Base-by-base conservation (phyloP, 2,888 invertebrate genomes). In the Rhimphoctona megacephalus region DNA sequence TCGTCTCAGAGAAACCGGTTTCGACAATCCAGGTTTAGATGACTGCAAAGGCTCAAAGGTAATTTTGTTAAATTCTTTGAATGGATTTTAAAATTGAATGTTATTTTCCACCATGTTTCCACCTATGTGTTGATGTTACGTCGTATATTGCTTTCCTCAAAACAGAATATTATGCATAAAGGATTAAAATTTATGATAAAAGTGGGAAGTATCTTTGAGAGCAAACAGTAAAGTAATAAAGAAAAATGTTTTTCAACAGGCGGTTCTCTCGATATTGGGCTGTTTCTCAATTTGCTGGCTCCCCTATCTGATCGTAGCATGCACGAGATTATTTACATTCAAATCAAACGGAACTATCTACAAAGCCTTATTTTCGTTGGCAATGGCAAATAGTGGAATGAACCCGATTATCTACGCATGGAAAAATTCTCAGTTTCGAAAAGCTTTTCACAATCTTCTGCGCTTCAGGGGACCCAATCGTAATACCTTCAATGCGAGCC, bases 351-450 rank as follows among this genome's bases (percentile, higher is more conserved):
- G 92, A 95, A 90, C 85, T 2, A 89, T 91, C 1, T 97, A 97
- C 94, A 96, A 96, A 89, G 95, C 95, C 22, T 96, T 96, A 74
- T 96, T 97, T 86, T 96, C 97, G 3, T 95, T 98, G 88, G 97
- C 97, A 36, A 96, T 97, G 95, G 96, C 96, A 78, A 97, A 97
- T 94, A 97, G 97, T 11, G 97, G 97, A 43, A 96, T 97, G 92
- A 98, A 98, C 94, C 98, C 98, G 0, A 95, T 97, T 67, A 97
- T 97, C 90, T 98, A 98, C 94, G 97, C 97, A 46, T 98, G 98
- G 97, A 98, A 98, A 94, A 97, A 97, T 93, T 95, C 96, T 9
- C 97, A 96, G 87, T 97, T 97, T 93, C 96, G 97, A 6, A 95
- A 96, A 74, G 97, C 97, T 1, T 97, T 97, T 92, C 95, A 95